phyloP scores from a whole-genome alignment of 2,888 invertebrate genomes.

The Hipparchia semele region DNA sequence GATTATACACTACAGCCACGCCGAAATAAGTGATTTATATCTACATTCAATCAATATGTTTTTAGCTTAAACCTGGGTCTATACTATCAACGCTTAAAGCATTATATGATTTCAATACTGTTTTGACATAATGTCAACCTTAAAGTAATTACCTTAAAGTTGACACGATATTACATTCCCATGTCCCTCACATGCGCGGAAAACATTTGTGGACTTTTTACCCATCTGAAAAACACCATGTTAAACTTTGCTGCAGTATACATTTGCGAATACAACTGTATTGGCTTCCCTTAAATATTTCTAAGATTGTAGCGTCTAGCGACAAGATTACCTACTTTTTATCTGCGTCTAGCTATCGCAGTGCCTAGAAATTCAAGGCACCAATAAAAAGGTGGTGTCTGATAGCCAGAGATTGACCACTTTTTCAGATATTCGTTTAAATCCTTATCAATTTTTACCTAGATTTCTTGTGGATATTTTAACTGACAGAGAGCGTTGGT shows the following conservation, averaged over 20 bases:
- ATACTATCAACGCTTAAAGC: too few species aligned
- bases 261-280: not conserved
- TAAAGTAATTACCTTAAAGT: too few species aligned
- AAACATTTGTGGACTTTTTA: too few species aligned
- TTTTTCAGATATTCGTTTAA: not conserved
- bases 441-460: not conserved
- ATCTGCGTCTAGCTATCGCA: not conserved
- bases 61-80: too few species aligned
- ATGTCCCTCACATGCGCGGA: too few species aligned
- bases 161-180: too few species aligned
- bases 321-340: not conserved
- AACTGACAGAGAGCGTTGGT: not conserved
- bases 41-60: too few species aligned
- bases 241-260: too few species aligned
- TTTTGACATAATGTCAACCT: too few species aligned
- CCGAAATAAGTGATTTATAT: too few species aligned
- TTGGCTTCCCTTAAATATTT: not conserved
- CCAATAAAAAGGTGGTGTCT: not conserved
- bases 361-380: conserved; percentile 2
- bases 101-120: too few species aligned
- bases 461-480: not conserved
- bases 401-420: not conserved
- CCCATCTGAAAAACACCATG: too few species aligned
- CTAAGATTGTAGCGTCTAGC: not conserved
- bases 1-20: not conserved